Evolutionary conservation across 2,113 vertebrate species (phyloP).

Genomic region (Cebus imitator): DNA sequence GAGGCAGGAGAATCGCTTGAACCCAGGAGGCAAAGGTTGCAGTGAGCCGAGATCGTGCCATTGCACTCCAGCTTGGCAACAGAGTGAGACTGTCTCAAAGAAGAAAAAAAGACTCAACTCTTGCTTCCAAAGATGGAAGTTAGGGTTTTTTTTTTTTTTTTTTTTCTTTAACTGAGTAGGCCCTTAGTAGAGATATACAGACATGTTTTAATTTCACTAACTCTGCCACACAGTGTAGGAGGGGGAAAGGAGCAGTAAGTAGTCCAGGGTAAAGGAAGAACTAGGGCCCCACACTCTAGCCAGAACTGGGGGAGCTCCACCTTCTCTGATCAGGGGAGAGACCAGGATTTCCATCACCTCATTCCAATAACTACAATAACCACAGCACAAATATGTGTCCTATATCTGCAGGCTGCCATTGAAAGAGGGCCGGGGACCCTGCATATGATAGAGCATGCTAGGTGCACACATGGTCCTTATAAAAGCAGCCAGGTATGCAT

Average conservation of each 20-base stretch:
- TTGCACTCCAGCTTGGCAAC: too few species aligned
- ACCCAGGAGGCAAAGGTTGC: too few species aligned
- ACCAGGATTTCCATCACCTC: not conserved
- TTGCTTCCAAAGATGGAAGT: not conserved
- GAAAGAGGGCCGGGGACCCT: not conserved
- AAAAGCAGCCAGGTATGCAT: not conserved
- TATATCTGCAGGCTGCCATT: not conserved
- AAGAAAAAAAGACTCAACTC: too few species aligned
- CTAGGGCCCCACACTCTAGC: not conserved
- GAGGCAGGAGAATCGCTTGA: too few species aligned
- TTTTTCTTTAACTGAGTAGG: not conserved
- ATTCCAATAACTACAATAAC: not conserved
- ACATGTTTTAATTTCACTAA: not conserved
- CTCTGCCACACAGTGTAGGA: not conserved
- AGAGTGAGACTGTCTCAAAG: too few species aligned
- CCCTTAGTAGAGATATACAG: not conserved
- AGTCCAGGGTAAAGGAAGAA: not conserved
- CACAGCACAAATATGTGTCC: not conserved
- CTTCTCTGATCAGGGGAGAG: not conserved
- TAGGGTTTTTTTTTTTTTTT: not conserved
- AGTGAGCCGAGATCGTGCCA: too few species aligned
- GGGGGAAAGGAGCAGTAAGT: not conserved
- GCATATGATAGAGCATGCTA: not conserved
- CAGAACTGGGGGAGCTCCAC: not conserved
- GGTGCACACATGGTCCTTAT: not conserved